Conservation (phyloP, 2,797 vertebrate genomes). For the Mormyrops boulengeri region DNA sequence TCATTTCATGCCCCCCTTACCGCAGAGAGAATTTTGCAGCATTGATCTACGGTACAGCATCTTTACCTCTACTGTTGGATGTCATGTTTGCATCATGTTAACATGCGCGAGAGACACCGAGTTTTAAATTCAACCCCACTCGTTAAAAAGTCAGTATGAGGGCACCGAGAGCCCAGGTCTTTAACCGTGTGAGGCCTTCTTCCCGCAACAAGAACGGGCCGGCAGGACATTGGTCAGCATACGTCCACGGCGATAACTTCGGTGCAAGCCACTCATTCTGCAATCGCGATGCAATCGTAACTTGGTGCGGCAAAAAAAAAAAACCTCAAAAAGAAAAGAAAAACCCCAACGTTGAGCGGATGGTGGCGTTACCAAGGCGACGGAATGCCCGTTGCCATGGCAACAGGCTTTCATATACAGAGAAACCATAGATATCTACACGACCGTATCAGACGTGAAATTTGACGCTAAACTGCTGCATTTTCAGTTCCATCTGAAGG, state of each 20-base stretch:
- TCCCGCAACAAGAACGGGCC: background rate
- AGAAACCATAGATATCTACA: conserved; percentile 6
- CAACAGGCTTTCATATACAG: conserved; percentile 3
- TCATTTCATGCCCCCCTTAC: background rate
- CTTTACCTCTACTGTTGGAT: background rate
- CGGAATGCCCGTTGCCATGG: background rate
- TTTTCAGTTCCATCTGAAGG: background rate
- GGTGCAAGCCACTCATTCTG: background rate
- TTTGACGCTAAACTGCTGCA: conserved; percentile 5
- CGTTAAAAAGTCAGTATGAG: background rate
- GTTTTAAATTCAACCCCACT: background rate
- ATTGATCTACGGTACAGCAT: background rate
- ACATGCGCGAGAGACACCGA: background rate
- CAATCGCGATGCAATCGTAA: background rate
- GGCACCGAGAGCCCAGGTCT: background rate
- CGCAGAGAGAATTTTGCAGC: background rate
- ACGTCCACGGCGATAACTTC: background rate
- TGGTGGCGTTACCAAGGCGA: conserved; percentile 7
- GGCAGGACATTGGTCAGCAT: background rate
- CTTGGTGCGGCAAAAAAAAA: background rate
- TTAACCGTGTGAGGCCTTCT: background rate
- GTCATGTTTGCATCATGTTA: background rate
- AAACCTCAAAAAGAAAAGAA: background rate
- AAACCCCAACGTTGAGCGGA: background rate
- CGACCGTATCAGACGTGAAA: background rate